These are phyloP conservation scores for chimpanzee (Pan troglodytes) DNA, from an alignment of 2,113 vertebrate species.

Conservation along the genomic window NHGRI_mPanTro3-v2.1_pri NC_072404.2:41068501-41069000, in stretches of 20 bases:
- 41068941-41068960: background rate
- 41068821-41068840: background rate
- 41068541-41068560: background rate
- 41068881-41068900: background rate
- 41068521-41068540: background rate
- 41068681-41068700: background rate
- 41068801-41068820: background rate
- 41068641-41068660: background rate
- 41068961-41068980: conserved; percentile 11
- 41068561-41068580: background rate
- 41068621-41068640: background rate
- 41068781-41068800: background rate
- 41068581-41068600: background rate
- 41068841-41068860: background rate
- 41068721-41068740: conserved; percentile 13
- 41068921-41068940: background rate
- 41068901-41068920: background rate
- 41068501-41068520: background rate
- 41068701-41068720: background rate
- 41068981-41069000: background rate
- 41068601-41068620: background rate
- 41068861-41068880: background rate
- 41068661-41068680: background rate
- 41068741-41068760: background rate
- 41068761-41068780: background rate